These are phyloP conservation scores for Schizaphis graminum DNA, from an alignment of 2,888 invertebrate genomes.

Conservation along the genomic window DNA sequence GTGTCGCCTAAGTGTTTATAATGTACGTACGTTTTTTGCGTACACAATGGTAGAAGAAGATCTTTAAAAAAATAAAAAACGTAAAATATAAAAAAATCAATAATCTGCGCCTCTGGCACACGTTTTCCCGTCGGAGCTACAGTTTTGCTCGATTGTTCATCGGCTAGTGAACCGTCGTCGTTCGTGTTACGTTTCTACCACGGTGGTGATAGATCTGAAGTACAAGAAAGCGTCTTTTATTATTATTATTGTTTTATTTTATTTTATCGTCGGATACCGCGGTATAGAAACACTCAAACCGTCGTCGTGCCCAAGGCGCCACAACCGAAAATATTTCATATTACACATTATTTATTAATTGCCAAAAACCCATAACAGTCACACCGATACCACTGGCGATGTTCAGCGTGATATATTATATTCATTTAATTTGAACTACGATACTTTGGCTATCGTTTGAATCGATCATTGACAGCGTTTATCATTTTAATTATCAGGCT, in stretches of 20 bases:
- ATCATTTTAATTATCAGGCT: neutral
- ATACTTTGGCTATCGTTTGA: neutral
- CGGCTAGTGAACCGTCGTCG: neutral
- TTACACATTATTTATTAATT: neutral
- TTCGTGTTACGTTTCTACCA: too few relatives aligned
- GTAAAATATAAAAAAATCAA: neutral
- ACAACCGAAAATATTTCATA: neutral
- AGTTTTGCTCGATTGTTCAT: neutral
- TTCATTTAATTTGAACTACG: too few relatives aligned
- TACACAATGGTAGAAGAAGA: neutral
- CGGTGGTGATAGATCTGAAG: neutral
- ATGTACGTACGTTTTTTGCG: neutral
- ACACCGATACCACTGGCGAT: neutral
- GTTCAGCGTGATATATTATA: neutral
- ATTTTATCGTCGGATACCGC: neutral
- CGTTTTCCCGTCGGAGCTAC: neutral
- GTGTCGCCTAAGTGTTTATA: neutral
- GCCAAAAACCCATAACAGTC: neutral
- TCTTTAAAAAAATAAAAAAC: neutral
- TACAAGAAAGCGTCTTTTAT: neutral
- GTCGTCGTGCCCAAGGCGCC: neutral
- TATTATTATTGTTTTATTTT: neutral
- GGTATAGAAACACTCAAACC: neutral
- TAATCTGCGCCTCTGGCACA: neutral
- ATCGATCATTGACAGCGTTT: neutral